Evolutionary conservation across 2,113 vertebrate genomes (phyloP), one percentile per base, ranked within the genome.

Genomic region (Rynchops niger): DNA sequence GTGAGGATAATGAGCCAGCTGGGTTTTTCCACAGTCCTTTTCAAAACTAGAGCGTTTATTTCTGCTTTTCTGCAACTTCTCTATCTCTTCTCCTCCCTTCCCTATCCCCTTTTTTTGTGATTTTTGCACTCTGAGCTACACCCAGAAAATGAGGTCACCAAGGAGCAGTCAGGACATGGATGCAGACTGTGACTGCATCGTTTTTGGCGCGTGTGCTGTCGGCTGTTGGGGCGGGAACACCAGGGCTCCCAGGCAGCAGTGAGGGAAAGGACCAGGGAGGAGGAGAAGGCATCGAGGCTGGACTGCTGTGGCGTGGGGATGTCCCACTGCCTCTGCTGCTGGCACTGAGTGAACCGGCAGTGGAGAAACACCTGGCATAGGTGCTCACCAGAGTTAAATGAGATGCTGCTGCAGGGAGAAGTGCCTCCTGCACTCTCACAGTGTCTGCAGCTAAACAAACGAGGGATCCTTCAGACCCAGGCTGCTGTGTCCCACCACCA

Each of bases 1-100:
- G 96, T 80, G 91, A 96, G 88, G 84, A 94, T 91, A 95, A 70
- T 34, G 90, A 94, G 94, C 96, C 97, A 97, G 91, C 91, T 95
- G 96, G 97, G 95, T 96, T 96, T 97, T 96, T 95, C 97, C 97
- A 94, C 78, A 91, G 67, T 32, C 45, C 45, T 96, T 94, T 95
- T 96, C 65, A 95, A 93, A 97, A 96, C 66, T 61, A 30, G 74
- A 80, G 71, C 13, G 0, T 77, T 95, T 90, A 90, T 97, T 97
- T 95, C 96, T 97, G 95, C 95, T 96, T 97, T 97, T 96, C 89
- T 96, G 91, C 87, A 94, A 81, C 87, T 88, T 95, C 92, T 94
- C 91, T 84, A 21, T 90, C 78, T 94, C 32, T 95, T 94, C 94
- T 94, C 82, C 74, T 95, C 91, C 78, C 81, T 91, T 91, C 86